Conservation (phyloP, 2,113 vertebrate species). For the cat (Felis catus) region DNA sequence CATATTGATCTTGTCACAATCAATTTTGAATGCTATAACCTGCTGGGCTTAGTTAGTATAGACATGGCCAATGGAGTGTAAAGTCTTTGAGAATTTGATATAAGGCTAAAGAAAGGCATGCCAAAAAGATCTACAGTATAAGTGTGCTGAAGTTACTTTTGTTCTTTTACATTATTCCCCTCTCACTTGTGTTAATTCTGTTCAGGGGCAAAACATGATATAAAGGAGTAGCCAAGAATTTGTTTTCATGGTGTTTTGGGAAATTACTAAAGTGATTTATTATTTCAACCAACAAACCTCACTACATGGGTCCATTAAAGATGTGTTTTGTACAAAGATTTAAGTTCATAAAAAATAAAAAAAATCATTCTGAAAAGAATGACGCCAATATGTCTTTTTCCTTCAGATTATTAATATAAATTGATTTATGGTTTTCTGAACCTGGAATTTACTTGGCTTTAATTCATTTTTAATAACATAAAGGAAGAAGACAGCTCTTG, state of each 20-base stretch:
- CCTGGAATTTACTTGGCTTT: slow-evolving; percentile 55
- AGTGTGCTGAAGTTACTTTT: not conserved
- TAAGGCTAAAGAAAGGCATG: not conserved
- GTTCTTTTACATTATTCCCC: not conserved
- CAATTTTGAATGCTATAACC: not conserved
- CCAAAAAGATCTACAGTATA: not conserved
- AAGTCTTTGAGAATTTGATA: not conserved
- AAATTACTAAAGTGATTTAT: not conserved
- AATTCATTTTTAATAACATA: slow-evolving; percentile 59
- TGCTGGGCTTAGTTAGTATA: not conserved
- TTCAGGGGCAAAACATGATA: not conserved
- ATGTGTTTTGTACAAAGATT: not conserved
- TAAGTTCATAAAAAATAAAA: not conserved
- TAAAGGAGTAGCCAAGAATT: not conserved
- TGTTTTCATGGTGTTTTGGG: not conserved
- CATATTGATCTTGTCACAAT: too few relatives aligned
- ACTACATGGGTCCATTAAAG: not conserved
- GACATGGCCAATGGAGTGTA: accelerated
- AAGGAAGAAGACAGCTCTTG: slow-evolving; percentile 55
- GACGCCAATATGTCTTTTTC: not conserved
- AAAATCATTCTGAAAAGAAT: not conserved
- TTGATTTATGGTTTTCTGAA: slow-evolving; percentile 46
- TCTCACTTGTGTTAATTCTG: not conserved
- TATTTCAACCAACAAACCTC: not conserved
- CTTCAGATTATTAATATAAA: slow-evolving; percentile 15